Conservation (phyloP, 1,140 invertebrate genomes). For the Tetramorium alpestre region DNA sequence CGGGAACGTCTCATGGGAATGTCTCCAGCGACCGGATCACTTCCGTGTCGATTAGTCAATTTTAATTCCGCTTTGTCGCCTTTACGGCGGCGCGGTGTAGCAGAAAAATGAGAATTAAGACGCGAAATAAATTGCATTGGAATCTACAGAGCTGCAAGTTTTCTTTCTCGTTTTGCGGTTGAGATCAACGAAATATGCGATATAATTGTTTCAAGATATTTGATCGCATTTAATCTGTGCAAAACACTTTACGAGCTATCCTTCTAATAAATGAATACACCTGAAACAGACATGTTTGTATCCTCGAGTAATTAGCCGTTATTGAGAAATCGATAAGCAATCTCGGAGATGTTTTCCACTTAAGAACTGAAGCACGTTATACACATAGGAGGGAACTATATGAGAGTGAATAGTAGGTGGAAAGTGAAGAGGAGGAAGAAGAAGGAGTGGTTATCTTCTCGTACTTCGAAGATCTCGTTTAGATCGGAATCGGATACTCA, state of each 20-base stretch:
- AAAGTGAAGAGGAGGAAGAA: not conserved
- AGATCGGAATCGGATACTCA: slow-evolving; percentile 68
- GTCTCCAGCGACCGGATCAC: slow-evolving; percentile 43
- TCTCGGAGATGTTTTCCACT: slow-evolving; percentile 19
- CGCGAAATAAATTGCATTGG: not conserved
- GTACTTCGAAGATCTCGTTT: slow-evolving; percentile 64
- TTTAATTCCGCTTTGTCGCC: not conserved
- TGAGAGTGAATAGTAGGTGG: slow-evolving; percentile 39
- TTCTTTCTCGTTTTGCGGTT: not conserved
- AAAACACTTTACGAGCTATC: not conserved
- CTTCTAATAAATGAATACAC: not conserved
- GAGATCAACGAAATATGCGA: not conserved
- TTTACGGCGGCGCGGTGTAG: not conserved
- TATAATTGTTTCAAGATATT: not conserved
- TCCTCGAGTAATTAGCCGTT: slow-evolving; percentile 4
- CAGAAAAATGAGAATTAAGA: not conserved
- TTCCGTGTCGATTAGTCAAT: slow-evolving; percentile 72
- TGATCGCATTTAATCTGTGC: not conserved
- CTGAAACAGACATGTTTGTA: not conserved
- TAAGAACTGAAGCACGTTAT: not conserved
- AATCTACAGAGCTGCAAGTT: not conserved
- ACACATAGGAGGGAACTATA: slow-evolving; percentile 8
- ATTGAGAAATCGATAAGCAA: slow-evolving; percentile 4
- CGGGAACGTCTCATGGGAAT: slow-evolving; percentile 72
- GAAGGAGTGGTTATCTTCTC: slow-evolving; percentile 53